Evolutionary conservation across 1,140 invertebrate species (phyloP), one percentile per base, ranked within the genome.

Genomic region (Araneus ventricosus): DNA sequence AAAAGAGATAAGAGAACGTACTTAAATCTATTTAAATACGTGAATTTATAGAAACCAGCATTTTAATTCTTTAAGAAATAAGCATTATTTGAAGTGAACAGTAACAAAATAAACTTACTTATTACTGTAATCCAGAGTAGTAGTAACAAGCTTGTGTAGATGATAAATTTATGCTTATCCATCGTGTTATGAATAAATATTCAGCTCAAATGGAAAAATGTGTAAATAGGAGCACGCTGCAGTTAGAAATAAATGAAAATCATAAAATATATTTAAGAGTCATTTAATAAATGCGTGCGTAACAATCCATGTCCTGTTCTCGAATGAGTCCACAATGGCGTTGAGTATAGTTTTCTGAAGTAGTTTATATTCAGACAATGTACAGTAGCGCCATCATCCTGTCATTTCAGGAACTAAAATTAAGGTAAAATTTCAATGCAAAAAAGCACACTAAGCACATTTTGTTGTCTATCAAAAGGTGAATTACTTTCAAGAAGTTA

Each of bases 371-470:
- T 70, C 8, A n/a, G 30, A 86, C 59, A 70, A 27, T 41, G 87
- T 17, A 67, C 37, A 88, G 37, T 22, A 88, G 87, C 87, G 87
- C 87, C 87, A 20, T 88, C 87, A 41, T 45, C 5, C 22, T 22
- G 14, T n/a, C 14, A 70, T 8, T n/a, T 88, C 37, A 41, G n/a
- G 41, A 88, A 88, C 87, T 88, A 88, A 88, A 63, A 22, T 63
- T 45, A 45, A 45, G 8, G 45, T 45, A 45, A 45, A n/a, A n/a
- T 22, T 63, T 63, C 24, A 6, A 24, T n/a, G 8, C 2, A 63
- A 22, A 4, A 63, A 45, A 45, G 45, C 8, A 45, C 7, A 14
- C 6, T 7, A 63, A 63, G 52, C 22, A 8, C n/a, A 22, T 5
- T n/a, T 61, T n/a, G n/a, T 27, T 22, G n/a, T 1, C 8, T 22